Percentiles rank a stretch among this genome's conserved stretches.
These are phyloP conservation scores for Phataginus tetradactyla DNA, from an alignment of 2,797 vertebrate species.

Conservation along the genomic window DNA sequence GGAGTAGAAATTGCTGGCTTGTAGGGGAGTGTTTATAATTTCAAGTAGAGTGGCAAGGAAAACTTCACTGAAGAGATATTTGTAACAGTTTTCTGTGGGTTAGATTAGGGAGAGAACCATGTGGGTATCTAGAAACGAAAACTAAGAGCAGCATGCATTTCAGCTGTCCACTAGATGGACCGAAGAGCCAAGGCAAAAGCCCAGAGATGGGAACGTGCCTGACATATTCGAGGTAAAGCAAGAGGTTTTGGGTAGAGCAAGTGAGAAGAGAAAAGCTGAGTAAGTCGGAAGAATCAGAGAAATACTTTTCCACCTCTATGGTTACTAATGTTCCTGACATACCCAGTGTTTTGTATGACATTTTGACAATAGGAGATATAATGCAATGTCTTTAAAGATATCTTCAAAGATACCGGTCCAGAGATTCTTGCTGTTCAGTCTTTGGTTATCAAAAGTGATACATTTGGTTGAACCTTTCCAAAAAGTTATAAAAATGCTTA, in stretches of 20 bases:
- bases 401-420: neutral
- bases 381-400: neutral
- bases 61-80: neutral
- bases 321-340: neutral
- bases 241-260: neutral
- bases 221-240: neutral
- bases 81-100: neutral
- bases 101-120: neutral
- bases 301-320: neutral
- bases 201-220: neutral
- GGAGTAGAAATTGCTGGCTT: neutral
- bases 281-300: neutral
- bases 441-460: neutral
- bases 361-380: neutral
- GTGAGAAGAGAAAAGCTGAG: neutral
- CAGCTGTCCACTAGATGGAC: neutral
- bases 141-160: neutral
- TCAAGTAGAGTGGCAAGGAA: neutral
- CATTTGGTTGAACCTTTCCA: neutral
- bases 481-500: neutral
- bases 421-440: neutral
- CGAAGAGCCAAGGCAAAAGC: neutral
- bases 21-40: neutral
- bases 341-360: neutral
- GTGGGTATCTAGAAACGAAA: neutral